Evolutionary conservation across 2,797 vertebrate genomes (phyloP), one percentile per base, ranked within the genome.

Genomic region (Melanotaenia nigrans): DNA sequence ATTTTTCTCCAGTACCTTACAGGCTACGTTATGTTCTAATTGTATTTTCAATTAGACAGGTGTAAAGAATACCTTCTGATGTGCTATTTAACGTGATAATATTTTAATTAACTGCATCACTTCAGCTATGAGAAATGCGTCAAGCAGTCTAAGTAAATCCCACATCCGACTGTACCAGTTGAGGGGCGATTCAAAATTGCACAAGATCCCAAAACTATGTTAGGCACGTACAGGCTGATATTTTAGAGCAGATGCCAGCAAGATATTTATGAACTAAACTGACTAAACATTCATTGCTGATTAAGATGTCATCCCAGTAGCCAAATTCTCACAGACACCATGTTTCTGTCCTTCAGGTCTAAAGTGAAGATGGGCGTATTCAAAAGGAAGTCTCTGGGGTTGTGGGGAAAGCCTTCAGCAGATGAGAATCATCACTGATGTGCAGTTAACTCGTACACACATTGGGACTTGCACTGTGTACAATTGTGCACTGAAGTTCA

Each of bases 301-400:
- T 87, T 78, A 90, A 83, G 65, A 78, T 45, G 79, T 78, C 73
- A 68, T 1, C 28, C 72, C n/a, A 25, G 74, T 56, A 84, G 80
- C 78, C 77, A 74, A 57, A 68, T 62, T 77, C 40, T 61, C 40
- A 45, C 45, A 5, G 38, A 68, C n/a, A 57, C 58, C 16, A 22
- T 7, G 58, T 58, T 32, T 74, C n/a, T 18, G n/a, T 81, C 75
- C 66, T 75, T 66, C 5, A 3, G 62, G 77, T 83, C 40, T 24
- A 12, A 49, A 65, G 24, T 24, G 55, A 78, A 73, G 79, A 67
- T n/a, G 68, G 55, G 35, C 64, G 28, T 32, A 33, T 84, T 82
- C 62, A 68, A 71, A 24, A 57, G 30, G 68, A 73, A 75, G 64
- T 63, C 57, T 73, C 62, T 13, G 38, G 68, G 30, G 71, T 42